Percentiles rank a stretch among this genome's conserved stretches.
Conservation (phyloP, 2,888 invertebrate genomes). For the Ennomos quercinarius region DNA sequence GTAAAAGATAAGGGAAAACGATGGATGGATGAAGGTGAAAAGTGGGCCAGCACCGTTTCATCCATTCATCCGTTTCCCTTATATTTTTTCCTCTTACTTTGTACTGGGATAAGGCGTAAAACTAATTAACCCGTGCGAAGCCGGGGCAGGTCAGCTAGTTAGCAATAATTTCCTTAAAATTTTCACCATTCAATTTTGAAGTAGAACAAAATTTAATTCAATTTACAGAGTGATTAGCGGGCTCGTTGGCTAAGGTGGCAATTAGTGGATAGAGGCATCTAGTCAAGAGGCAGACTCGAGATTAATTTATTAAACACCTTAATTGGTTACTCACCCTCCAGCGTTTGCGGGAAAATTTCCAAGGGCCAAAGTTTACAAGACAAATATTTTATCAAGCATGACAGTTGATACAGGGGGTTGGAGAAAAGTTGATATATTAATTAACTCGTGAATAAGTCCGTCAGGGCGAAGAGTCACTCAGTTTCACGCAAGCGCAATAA, state of each 20-base stretch:
- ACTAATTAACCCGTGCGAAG: no score
- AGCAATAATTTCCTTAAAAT: conserved; percentile 14
- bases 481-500: conserved; percentile 77
- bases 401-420: conserved; percentile 73
- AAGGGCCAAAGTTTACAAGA: conserved; percentile 46
- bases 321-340: conserved; percentile 48
- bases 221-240: conserved; percentile 53
- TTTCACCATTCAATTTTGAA: conserved; percentile 28
- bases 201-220: conserved; percentile 42
- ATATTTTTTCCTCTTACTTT: no score
- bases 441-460: conserved; percentile 82
- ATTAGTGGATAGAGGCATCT: conserved; percentile 54
- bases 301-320: conserved; percentile 58
- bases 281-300: conserved; percentile 49
- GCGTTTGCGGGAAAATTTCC: conserved; percentile 39
- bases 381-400: conserved; percentile 78
- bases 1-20: no score
- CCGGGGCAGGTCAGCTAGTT: no score
- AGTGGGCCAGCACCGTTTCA: no score
- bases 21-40: no score
- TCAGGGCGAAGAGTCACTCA: conserved; percentile 78
- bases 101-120: no score
- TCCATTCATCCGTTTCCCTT: no score
- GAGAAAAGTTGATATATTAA: conserved; percentile 84
- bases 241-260: conserved; percentile 48